These are phyloP conservation scores for Neodon shergylaensis DNA, from an alignment of 2,113 vertebrate genomes.

Conservation along the genomic window DNA sequence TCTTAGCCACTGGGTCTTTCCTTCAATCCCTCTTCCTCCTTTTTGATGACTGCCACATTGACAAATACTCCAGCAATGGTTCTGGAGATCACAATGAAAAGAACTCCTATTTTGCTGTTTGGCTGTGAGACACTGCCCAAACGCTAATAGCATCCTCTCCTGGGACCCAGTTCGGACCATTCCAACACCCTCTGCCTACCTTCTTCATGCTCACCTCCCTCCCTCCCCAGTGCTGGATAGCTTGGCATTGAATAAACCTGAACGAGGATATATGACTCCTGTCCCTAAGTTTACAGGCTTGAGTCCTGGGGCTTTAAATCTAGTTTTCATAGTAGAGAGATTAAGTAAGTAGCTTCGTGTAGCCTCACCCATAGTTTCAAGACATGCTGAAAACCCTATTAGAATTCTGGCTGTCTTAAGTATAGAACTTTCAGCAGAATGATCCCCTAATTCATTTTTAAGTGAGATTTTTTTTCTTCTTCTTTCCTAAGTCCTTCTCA, in stretches of 20 bases:
- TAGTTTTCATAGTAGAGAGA: not conserved
- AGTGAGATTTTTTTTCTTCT: not conserved
- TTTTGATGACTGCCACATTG: not conserved
- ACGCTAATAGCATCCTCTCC: constrained; percentile 9
- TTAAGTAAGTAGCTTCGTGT: constrained; percentile 1
- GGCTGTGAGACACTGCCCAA: not conserved
- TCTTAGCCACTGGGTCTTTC: not conserved
- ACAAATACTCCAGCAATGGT: not conserved
- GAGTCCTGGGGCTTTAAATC: not conserved
- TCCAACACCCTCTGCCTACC: not conserved
- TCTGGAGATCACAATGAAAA: not conserved
- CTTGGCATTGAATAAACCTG: not conserved
- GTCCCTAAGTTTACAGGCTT: not conserved
- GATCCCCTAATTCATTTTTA: constrained; percentile 46
- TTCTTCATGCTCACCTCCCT: not conserved
- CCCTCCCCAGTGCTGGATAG: not conserved
- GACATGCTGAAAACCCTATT: not conserved
- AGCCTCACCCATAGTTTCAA: not conserved
- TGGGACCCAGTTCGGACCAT: not conserved
- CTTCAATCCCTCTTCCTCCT: not conserved
- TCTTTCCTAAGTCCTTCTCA: constrained; percentile 33
- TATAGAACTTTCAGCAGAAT: not conserved
- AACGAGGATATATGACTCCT: not conserved
- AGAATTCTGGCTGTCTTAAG: not conserved
- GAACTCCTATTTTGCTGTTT: not conserved